phyloP scores from a whole-genome alignment of 2,888 invertebrate species.

The Clusia tigrina region DNA sequence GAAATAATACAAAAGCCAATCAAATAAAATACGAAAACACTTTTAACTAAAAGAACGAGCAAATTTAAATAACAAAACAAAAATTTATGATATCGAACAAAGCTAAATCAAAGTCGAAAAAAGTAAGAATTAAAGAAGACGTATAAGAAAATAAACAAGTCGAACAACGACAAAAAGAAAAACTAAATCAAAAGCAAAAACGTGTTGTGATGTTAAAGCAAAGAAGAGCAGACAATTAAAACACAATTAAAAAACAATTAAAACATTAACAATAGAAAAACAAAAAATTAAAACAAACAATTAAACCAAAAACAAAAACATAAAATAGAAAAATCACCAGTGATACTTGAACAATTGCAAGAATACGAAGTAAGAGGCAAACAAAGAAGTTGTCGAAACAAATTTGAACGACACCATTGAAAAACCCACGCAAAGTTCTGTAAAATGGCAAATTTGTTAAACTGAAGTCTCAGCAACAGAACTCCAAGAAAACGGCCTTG shows the following conservation, averaged over 20 bases:
- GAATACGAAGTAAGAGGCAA: constrained; percentile 11
- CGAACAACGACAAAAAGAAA: background rate
- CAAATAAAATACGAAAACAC: background rate
- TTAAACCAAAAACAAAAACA: constrained; percentile 1
- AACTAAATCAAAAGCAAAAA: background rate
- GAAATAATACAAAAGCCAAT: background rate
- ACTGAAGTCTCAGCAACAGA: too few species aligned
- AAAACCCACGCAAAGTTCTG: too few species aligned
- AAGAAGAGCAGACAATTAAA: background rate
- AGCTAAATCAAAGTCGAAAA: background rate
- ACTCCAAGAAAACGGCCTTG: too few species aligned
- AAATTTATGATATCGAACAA: background rate
- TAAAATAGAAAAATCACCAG: too few species aligned
- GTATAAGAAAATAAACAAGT: background rate
- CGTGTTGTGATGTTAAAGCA: background rate
- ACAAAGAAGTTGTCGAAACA: constrained; percentile 7
- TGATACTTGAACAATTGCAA: too few species aligned
- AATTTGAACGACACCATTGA: too few species aligned
- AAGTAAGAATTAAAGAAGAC: too few species aligned
- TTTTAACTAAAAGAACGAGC: background rate
- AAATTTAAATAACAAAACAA: too few species aligned
- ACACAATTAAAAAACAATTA: background rate
- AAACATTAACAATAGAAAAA: background rate
- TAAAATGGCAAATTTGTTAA: too few species aligned
- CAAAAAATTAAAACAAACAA: constrained; percentile 4